Percentiles rank a stretch among this genome's conserved stretches.
Conservation (phyloP, 2,888 invertebrate genomes). For the Nomada fabriciana region DNA sequence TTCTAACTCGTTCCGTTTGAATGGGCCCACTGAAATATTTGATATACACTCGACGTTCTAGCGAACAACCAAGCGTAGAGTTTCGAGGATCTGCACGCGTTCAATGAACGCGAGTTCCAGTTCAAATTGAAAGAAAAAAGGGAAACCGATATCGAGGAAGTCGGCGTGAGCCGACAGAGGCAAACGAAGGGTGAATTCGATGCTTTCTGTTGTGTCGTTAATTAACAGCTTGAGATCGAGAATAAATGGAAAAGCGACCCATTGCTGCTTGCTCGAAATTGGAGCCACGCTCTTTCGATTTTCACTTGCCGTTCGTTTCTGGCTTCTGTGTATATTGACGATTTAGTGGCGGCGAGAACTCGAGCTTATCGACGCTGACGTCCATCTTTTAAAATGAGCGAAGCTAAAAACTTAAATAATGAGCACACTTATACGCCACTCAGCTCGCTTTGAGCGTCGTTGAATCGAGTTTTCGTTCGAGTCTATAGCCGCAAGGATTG, state of each 20-base stretch:
- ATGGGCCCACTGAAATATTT: slow-evolving; percentile 26
- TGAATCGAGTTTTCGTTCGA: no score
- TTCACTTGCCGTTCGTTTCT: background rate
- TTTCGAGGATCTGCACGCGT: background rate
- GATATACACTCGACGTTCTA: slow-evolving; percentile 30
- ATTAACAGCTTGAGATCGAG: background rate
- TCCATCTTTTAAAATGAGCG: background rate
- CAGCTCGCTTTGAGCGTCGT: no score
- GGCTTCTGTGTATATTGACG: background rate
- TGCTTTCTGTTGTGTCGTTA: background rate
- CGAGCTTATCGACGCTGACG: background rate
- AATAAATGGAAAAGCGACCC: background rate
- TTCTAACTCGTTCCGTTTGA: slow-evolving; percentile 19
- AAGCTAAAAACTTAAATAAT: slow-evolving; percentile 1
- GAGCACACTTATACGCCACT: no score
- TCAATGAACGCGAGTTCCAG: background rate
- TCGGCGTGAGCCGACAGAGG: background rate
- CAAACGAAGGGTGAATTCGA: background rate
- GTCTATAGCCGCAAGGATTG: no score
- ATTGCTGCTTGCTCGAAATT: background rate
- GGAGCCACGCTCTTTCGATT: background rate
- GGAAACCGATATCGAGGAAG: no score
- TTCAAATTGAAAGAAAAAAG: slow-evolving; percentile 6
- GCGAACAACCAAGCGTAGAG: slow-evolving; percentile 2
- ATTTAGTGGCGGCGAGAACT: background rate